Percentiles rank a stretch among this genome's conserved stretches.
Conservation (phyloP, 2,797 vertebrate species). For the Myoxocephalus aenaeus region DNA sequence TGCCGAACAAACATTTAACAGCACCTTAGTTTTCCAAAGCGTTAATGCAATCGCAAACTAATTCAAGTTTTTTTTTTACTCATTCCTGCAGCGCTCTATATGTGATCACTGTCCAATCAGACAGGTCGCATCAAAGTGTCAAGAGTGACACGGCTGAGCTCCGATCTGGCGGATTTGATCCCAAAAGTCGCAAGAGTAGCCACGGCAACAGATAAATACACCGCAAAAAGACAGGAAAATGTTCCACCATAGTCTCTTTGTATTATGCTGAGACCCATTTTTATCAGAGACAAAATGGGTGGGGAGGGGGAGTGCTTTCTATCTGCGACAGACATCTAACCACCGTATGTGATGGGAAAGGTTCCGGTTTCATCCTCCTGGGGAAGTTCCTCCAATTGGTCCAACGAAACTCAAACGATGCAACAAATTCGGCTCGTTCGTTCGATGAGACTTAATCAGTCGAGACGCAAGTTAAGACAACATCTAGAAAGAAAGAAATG, state of each 20-base stretch:
- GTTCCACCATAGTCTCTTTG: background rate
- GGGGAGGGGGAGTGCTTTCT: constrained; percentile 13
- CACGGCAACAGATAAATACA: background rate
- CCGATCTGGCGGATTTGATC: background rate
- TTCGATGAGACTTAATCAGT: constrained; percentile 38
- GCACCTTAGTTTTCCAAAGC: background rate
- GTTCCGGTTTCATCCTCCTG: constrained; percentile 22
- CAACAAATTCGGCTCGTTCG: constrained; percentile 14
- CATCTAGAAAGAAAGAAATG: constrained; percentile 21
- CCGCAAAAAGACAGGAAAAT: background rate
- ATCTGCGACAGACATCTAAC: constrained; percentile 39
- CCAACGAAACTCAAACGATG: constrained; percentile 15
- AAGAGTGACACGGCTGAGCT: background rate
- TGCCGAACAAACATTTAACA: background rate
- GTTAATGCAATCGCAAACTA: background rate
- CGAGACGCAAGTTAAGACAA: constrained; percentile 22
- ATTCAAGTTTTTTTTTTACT: background rate
- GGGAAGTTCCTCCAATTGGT: constrained; percentile 29
- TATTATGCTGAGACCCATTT: background rate
- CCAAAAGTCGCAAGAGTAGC: background rate
- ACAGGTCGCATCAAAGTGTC: background rate
- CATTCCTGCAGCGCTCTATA: background rate
- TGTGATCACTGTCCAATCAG: background rate
- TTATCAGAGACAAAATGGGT: constrained; percentile 17
- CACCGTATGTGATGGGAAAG: constrained; percentile 26